Evolutionary conservation across 2,113 vertebrate genomes (phyloP).

Genomic region (Chrysemys picta): DNA sequence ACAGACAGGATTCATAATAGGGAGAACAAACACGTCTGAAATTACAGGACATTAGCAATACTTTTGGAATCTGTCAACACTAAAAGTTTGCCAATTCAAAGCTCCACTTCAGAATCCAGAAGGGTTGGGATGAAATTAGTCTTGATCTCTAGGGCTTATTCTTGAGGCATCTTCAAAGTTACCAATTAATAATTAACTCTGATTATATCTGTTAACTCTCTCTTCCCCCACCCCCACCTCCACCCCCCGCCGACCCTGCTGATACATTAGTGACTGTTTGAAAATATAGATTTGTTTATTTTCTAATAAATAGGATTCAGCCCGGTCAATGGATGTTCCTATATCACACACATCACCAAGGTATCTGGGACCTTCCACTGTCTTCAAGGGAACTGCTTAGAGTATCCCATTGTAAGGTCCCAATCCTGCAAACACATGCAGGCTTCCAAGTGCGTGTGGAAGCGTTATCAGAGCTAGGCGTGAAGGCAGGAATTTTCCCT

Average conservation of each 20-base stretch:
- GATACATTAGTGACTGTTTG: rapidly evolving
- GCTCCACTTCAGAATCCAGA: not conserved
- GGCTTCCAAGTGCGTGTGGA: rapidly evolving
- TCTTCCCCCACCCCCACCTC: no score
- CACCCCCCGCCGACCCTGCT: rapidly evolving
- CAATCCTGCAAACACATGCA: rapidly evolving
- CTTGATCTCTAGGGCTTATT: rapidly evolving
- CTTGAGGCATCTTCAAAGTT: not conserved
- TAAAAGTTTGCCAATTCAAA: not conserved
- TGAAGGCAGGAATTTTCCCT: rapidly evolving
- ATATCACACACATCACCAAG: not conserved
- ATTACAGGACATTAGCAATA: conserved; percentile 22
- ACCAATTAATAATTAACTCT: not conserved
- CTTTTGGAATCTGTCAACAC: conserved; percentile 53
- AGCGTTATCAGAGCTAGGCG: rapidly evolving
- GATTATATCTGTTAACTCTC: not conserved
- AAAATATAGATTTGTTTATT: not conserved
- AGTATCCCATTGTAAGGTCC: not conserved
- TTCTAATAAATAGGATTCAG: not conserved
- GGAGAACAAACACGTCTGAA: conserved; percentile 20
- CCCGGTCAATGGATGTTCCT: not conserved
- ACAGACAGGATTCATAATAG: conserved; percentile 23
- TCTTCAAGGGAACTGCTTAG: rapidly evolving
- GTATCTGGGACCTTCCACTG: not conserved
- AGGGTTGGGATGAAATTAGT: not conserved